Evolutionary conservation across 2,888 invertebrate genomes (phyloP).

Genomic region (Oeneis ivallda): DNA sequence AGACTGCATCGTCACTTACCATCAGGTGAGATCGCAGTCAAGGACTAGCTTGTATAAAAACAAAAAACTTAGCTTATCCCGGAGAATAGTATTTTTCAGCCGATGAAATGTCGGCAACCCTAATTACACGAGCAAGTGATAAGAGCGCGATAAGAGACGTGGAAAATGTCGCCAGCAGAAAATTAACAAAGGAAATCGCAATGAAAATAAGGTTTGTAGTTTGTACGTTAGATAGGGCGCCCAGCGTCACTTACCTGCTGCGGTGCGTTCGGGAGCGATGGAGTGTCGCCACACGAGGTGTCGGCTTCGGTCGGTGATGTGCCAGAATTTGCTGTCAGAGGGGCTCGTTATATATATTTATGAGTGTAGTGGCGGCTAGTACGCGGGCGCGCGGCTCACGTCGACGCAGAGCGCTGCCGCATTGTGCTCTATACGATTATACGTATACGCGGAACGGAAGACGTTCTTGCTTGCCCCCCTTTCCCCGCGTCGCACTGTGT

Average conservation of each 20-base stretch:
- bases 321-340: slow-evolving; percentile 46
- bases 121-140: slow-evolving; percentile 45
- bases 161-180: slow-evolving; percentile 54
- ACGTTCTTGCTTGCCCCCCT: slow-evolving; percentile 45
- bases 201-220: slow-evolving; percentile 30
- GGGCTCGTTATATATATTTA: slow-evolving; percentile 58
- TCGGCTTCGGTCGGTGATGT: slow-evolving; percentile 50
- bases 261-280: slow-evolving; percentile 20
- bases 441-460: slow-evolving; percentile 56
- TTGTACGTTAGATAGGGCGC: slow-evolving; percentile 44
- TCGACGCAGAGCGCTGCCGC: slow-evolving; percentile 72
- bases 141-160: slow-evolving; percentile 48
- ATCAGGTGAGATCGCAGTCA: too few relatives aligned
- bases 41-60: too few relatives aligned
- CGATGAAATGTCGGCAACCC: too few relatives aligned
- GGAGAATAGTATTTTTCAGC: too few relatives aligned
- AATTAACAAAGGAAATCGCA: slow-evolving; percentile 45
- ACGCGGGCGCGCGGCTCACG: slow-evolving; percentile 66
- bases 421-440: slow-evolving; percentile 66
- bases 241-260: slow-evolving; percentile 64
- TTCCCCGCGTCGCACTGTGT: slow-evolving; percentile 28
- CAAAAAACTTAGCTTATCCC: too few relatives aligned
- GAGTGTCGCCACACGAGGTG: too few relatives aligned
- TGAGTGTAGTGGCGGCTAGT: slow-evolving; percentile 54
- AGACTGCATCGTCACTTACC: too few relatives aligned